phyloP scores from a whole-genome alignment of 2,797 vertebrate species.

The Phalloptychus januarius region DNA sequence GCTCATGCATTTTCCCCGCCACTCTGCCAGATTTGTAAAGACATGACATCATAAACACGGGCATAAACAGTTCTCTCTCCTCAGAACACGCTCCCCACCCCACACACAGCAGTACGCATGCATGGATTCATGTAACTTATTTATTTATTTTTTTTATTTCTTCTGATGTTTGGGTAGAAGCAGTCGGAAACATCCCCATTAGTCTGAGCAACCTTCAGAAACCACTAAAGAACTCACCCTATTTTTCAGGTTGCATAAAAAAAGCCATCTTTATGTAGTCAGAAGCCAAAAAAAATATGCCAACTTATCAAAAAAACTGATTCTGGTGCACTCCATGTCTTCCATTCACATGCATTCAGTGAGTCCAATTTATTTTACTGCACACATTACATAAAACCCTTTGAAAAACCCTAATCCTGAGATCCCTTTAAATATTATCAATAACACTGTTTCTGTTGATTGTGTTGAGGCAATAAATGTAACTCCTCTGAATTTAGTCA shows the following conservation, averaged over 20 bases:
- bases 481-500: not conserved
- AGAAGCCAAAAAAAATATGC: not conserved
- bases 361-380: not conserved
- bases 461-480: not conserved
- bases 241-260: not conserved
- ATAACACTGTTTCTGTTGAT: not conserved
- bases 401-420: not conserved
- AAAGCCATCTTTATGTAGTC: not conserved
- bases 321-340: not conserved
- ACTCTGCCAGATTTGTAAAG: conserved; percentile 11
- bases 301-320: not conserved
- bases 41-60: conserved; percentile 21
- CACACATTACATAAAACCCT: not conserved
- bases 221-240: conserved; percentile 16
- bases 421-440: not conserved
- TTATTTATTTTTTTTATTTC: not conserved
- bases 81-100: conserved; percentile 2
- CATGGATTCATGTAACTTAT: conserved; percentile 23
- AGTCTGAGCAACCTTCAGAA: conserved; percentile 27
- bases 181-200: conserved; percentile 37
- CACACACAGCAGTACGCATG: not conserved
- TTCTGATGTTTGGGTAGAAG: conserved; percentile 9
- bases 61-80: conserved; percentile 13
- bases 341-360: not conserved
- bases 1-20: conserved; percentile 17